Evolutionary conservation across 2,797 vertebrate species (phyloP).

Genomic region (Pipistrellus nathusii): DNA sequence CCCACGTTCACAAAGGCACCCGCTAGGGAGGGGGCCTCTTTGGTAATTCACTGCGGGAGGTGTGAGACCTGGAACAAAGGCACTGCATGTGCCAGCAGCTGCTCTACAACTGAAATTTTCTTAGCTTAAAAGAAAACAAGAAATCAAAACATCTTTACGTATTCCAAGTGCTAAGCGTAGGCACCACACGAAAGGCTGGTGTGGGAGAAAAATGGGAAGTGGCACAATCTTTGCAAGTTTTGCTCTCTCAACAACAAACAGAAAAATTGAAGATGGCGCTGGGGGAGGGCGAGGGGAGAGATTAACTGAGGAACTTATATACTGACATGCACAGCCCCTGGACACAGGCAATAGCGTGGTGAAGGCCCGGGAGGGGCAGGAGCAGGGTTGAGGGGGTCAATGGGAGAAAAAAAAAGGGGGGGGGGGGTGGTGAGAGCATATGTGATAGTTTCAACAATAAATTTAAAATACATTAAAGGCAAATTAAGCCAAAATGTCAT

Average conservation of each 20-base stretch:
- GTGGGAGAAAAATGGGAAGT: not conserved
- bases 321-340: no score
- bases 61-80: not conserved
- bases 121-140: constrained; percentile 28
- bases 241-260: not conserved
- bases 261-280: not conserved
- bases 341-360: no score
- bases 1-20: not conserved
- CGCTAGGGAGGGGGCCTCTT: not conserved
- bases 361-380: no score
- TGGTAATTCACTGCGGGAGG: not conserved
- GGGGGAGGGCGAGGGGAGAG: no score
- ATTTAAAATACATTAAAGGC: not conserved
- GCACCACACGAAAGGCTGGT: not conserved
- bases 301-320: no score
- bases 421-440: no score
- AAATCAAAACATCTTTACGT: not conserved
- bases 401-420: no score
- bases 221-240: not conserved
- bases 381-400: no score
- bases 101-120: not conserved
- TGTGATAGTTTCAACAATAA: no score
- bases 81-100: not conserved
- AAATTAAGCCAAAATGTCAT: constrained; percentile 48
- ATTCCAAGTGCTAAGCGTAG: not conserved